Evolutionary conservation across 2,888 invertebrate species (phyloP).

Genomic region (Pseudococcus jackbeardsleyi): DNA sequence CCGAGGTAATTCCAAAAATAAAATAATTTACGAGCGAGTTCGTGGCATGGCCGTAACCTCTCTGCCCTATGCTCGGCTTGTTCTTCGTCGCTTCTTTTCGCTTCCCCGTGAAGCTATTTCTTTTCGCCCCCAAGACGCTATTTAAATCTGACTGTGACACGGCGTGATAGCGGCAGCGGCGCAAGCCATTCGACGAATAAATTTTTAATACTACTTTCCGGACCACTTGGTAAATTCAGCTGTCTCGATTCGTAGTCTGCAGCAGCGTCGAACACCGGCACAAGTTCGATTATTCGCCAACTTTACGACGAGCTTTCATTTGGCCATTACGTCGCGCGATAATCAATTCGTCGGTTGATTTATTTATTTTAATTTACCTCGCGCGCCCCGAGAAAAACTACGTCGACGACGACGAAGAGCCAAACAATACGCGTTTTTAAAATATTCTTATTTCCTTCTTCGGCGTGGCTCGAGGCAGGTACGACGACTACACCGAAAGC

Average conservation of each 20-base stretch:
- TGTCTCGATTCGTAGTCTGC: not conserved
- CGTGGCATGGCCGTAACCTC: not conserved
- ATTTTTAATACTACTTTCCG: constrained; percentile 4
- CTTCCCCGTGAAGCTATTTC: not conserved
- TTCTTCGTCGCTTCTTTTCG: not conserved
- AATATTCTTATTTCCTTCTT: not conserved
- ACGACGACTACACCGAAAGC: not conserved
- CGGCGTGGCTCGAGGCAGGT: not conserved
- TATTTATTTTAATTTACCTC: constrained; percentile 12
- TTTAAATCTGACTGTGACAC: constrained; percentile 1
- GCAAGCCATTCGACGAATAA: not conserved
- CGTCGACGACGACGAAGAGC: not conserved
- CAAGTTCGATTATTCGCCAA: not conserved
- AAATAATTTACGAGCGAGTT: constrained; percentile 1
- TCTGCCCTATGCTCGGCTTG: not conserved
- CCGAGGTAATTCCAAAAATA: not conserved
- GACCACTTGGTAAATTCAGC: not conserved
- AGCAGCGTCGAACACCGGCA: no score
- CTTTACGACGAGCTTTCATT: not conserved
- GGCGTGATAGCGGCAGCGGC: not conserved
- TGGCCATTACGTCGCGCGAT: not conserved
- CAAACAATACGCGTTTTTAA: constrained; percentile 9
- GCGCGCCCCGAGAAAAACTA: not conserved
- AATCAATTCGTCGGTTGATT: constrained; percentile 12
- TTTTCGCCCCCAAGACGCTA: not conserved